Evolutionary conservation across 2,113 vertebrate species (phyloP), one percentile per base, ranked within the genome.

Genomic region (Loxodonta africana): DNA sequence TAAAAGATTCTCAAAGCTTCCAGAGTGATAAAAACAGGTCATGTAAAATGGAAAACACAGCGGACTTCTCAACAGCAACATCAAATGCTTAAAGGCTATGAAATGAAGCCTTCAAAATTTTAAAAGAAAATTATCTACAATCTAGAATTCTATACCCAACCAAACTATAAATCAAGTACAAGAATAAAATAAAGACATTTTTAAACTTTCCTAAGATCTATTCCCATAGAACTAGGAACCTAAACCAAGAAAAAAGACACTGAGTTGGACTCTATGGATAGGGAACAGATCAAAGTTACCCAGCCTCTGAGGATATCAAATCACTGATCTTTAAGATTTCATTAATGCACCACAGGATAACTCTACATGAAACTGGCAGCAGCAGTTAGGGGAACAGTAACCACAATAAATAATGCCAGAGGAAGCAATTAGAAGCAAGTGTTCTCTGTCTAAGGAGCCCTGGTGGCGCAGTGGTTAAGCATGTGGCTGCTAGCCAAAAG

Each of bases 81-180:
- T 17, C 33, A 15, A 89, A 78, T 83, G 17, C 25, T 15, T 17
- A 28, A 78, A 78, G 44, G 25, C 26, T 87, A 5, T 17, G 20
- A 92, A 87, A 85, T 18, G 41, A 95, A 76, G 60, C 5, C 62
- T 78, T 94, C 10, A 33, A 78, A 67, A 73, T 90, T 83, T 33
- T 83, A 30, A 82, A 82, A 91, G 14, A 63, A 94, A 88, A 88
- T 84, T n/a, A 57, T 23, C 15, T 84, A n/a, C 63, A 83, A 91
- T 6, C 60, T 73, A 86, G 15, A 95, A 89, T 92, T 76, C 67
- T 74, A 97, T 73, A 95, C 2, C 57, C 53, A 95, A 86, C 33
- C 44, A 78, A 97, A 93, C 11, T 86, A 90, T 30, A 62, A 77
- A 77, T 37, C 62, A 91, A 80, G n/a, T 78, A 60, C 91, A 25